Conservation (phyloP, 2,797 vertebrate species). For the Onychomys torridus region DNA sequence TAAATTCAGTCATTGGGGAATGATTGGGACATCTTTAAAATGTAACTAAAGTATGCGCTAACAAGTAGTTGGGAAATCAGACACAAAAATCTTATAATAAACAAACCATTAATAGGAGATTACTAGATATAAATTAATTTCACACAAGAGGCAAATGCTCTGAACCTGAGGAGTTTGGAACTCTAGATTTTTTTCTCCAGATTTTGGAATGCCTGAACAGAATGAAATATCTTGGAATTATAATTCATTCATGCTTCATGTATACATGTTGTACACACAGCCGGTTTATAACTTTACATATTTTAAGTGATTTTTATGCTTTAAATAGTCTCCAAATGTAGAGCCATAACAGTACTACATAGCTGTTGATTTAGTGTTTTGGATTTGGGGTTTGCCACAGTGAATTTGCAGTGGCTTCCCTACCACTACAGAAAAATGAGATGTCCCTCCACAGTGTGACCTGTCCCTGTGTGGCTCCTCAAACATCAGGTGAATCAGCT, state of each 20-base stretch:
- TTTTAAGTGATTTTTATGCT: background rate
- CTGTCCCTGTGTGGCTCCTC: background rate
- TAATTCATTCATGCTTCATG: background rate
- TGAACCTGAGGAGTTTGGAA: background rate
- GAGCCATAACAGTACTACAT: background rate
- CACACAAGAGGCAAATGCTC: background rate
- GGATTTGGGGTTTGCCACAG: background rate
- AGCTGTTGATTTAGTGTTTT: background rate
- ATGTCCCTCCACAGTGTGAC: background rate
- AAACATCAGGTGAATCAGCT: background rate
- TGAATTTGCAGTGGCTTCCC: background rate
- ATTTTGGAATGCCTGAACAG: background rate
- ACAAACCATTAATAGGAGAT: background rate
- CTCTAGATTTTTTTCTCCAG: background rate
- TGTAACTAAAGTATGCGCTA: background rate
- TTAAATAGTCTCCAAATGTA: background rate
- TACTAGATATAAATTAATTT: background rate
- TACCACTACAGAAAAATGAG: background rate
- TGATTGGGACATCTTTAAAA: background rate
- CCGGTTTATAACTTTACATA: background rate
- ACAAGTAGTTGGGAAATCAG: constrained; percentile 56
- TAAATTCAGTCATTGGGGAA: background rate
- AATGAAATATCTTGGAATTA: background rate
- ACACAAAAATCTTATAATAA: background rate
- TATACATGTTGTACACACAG: background rate